phyloP scores from a whole-genome alignment of 2,888 invertebrate genomes.

The Clostera curtula region DNA sequence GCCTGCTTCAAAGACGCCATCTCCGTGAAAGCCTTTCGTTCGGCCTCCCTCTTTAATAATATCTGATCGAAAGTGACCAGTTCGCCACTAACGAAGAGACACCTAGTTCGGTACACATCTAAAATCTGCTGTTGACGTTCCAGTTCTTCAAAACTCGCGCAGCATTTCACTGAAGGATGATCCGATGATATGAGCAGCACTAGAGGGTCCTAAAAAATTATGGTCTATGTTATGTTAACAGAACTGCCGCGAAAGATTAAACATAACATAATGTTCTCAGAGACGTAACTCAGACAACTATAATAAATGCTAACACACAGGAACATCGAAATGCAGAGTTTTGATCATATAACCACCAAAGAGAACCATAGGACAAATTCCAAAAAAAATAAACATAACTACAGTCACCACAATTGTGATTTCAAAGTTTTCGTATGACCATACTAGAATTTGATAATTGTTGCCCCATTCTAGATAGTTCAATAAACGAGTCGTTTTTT shows the following conservation, averaged over 20 bases:
- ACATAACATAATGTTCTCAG: too few species aligned
- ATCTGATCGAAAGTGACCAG: constrained; percentile 67
- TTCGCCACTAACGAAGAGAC: constrained; percentile 67
- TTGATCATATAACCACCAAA: too few species aligned
- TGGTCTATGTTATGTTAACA: constrained; percentile 1
- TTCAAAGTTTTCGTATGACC: too few species aligned
- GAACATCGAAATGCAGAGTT: too few species aligned
- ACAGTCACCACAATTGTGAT: too few species aligned
- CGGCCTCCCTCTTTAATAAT: constrained; percentile 58
- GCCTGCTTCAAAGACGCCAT: constrained; percentile 68
- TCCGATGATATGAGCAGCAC: constrained; percentile 66
- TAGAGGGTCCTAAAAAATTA: constrained; percentile 60
- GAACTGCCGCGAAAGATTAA: too few species aligned
- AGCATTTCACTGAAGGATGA: constrained; percentile 72
- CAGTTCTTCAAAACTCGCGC: constrained; percentile 64
- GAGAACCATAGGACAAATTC: too few species aligned
- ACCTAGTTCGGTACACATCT: constrained; percentile 66
- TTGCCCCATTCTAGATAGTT: too few species aligned
- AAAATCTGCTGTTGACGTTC: constrained; percentile 63
- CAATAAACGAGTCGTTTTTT: too few species aligned
- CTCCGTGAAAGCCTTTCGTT: constrained; percentile 64
- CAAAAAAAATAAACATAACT: too few species aligned
- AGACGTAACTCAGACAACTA: too few species aligned
- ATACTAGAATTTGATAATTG: too few species aligned
- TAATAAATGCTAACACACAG: not conserved